Evolutionary conservation across 2,888 invertebrate genomes (phyloP).

Genomic region (Leptogaster cylindrica): DNA sequence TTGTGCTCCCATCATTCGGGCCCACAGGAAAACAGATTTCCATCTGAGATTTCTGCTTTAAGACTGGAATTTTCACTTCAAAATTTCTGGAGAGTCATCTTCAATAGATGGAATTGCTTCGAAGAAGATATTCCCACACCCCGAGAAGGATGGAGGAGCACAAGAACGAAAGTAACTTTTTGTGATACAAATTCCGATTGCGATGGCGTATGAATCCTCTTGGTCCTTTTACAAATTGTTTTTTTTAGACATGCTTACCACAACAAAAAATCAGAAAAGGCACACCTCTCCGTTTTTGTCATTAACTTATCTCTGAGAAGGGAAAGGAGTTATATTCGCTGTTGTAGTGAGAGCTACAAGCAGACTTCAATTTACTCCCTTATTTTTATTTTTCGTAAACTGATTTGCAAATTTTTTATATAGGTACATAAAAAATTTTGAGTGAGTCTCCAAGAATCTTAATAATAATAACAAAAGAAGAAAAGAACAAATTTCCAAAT

Average conservation of each 20-base stretch:
- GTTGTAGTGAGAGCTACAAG: conserved; percentile 1
- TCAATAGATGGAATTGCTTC: not conserved
- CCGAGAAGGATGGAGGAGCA: not conserved
- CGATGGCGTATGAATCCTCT: conserved; percentile 7
- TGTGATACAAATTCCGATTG: conserved; percentile 25
- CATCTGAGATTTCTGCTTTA: conserved; percentile 5
- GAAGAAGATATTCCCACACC: not conserved
- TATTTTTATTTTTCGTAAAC: not conserved
- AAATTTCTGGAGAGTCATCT: conserved; percentile 10
- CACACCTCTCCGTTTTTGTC: conserved; percentile 17
- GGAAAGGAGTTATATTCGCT: conserved; percentile 7
- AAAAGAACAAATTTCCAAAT: conserved; percentile 8
- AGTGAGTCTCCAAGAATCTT: not conserved
- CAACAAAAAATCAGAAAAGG: not conserved
- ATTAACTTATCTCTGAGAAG: conserved; percentile 22
- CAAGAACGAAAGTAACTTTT: conserved; percentile 13
- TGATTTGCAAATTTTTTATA: not conserved
- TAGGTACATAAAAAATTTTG: not conserved
- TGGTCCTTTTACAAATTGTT: conserved; percentile 2
- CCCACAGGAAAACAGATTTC: conserved; percentile 15
- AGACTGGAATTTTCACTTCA: conserved; percentile 19
- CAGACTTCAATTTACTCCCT: conserved; percentile 6
- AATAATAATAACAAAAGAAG: conserved; percentile 10
- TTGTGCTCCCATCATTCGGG: conserved; percentile 12
- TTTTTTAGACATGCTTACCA: not conserved